Evolutionary conservation across 2,113 vertebrate species (phyloP), one percentile per base, ranked within the genome.

Genomic region (Eptesicus fuscus): DNA sequence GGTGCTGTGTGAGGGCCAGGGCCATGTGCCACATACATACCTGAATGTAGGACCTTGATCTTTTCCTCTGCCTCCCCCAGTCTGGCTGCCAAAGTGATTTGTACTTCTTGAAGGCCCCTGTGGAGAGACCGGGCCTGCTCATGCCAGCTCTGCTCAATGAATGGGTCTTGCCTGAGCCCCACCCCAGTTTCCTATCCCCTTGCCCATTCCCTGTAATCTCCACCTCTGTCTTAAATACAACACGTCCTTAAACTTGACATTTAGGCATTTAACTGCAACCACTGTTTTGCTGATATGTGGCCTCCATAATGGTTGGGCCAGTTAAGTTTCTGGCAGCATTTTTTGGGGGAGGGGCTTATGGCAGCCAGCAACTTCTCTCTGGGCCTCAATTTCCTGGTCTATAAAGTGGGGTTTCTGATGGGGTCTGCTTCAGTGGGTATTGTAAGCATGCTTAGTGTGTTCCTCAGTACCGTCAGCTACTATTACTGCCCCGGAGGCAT

Each of bases 1-100:
- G 63, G 93, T 69, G 67, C 95, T 88, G 86, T 8, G 17, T 56
- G 11, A 97, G 95, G 80, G 51, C 97, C 97, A 97, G 86, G 2
- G 69, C 6, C 32, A 4, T 0, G 0, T 30, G 51, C 25, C 30
- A 0, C 14, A 70, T 22, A 83, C 77, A 12, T 97, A 99, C 99
- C 99, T 98, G 99, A 98, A 69, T 99, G 99, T 88, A 99, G 98
- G 96, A 99, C 98, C 97, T 99, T 99, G 98, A 99, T 99, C 98
- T 99, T 99, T 97, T 99, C 99, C 97, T 99, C 99, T 40, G 99
- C 99, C 97, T 99, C 99, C 96, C 98, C 99, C 93, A 99, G 99
- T 98, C 99, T 99, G 98, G 98, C 96, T 35, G 99, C 98, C 98
- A 99, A 97, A 93, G 98, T 98, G 97, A 98, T 96, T 90, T 99